These are phyloP conservation scores for Cricetomys ansorgei DNA, from an alignment of 2,113 vertebrate genomes.

Conservation along the genomic window DNA sequence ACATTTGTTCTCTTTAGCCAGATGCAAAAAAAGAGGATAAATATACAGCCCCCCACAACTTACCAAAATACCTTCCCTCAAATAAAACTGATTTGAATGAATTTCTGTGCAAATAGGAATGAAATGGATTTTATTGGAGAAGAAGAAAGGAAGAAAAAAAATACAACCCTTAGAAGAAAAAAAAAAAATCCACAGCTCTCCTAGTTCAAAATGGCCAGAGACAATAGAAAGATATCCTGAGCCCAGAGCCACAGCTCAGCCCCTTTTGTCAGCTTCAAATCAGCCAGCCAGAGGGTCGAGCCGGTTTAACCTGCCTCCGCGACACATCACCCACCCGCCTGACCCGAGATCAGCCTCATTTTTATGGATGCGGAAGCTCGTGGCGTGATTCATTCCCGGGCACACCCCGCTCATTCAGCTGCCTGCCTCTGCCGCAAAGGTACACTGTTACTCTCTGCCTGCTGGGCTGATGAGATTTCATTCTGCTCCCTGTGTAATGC, in stretches of 20 bases:
- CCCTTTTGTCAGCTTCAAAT: conserved; percentile 81
- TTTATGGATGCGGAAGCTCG: conserved; percentile 79
- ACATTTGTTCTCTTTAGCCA: conserved; percentile 93
- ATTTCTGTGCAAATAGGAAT: conserved; percentile 55
- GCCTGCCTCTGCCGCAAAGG: conserved; percentile 70
- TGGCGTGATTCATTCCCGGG: conserved; percentile 78
- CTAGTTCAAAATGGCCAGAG: conserved; percentile 70
- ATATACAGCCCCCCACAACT: conserved; percentile 82
- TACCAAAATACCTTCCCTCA: conserved; percentile 81
- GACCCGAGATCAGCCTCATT: conserved; percentile 79
- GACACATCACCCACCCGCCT: conserved; percentile 78
- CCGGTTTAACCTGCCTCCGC: conserved; percentile 80
- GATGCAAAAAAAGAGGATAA: conserved; percentile 83
- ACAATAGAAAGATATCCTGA: conserved; percentile 73
- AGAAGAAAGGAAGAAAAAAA: not conserved
- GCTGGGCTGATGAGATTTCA: conserved; percentile 67
- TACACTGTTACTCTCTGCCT: conserved; percentile 55
- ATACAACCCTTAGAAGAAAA: conserved; percentile 7
- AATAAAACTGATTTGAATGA: not conserved
- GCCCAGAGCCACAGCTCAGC: conserved; percentile 44
- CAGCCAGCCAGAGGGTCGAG: conserved; percentile 70
- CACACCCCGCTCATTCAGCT: conserved; percentile 74
- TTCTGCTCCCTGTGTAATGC: conserved; percentile 68
- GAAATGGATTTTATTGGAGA: conserved; percentile 39
- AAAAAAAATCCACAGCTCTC: conserved; percentile 34